Evolutionary conservation across 2,888 invertebrate genomes (phyloP).

Genomic region (Lasioglossum calceatum): DNA sequence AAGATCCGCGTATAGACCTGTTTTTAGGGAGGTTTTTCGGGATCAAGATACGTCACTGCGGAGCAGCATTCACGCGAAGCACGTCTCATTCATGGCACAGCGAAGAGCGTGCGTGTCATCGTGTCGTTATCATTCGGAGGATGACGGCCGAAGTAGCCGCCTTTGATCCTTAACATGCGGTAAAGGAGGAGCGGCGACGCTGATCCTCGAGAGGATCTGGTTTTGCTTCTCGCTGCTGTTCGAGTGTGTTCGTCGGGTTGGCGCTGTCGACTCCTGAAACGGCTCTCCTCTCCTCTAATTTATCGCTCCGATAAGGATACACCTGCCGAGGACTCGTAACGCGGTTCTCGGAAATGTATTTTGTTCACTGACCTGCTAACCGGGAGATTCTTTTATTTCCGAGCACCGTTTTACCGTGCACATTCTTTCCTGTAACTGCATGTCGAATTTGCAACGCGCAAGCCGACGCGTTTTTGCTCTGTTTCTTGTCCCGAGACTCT

Average conservation of each 20-base stretch:
- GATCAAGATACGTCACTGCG: not conserved
- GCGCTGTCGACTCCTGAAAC: slow-evolving; percentile 43
- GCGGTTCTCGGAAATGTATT: not conserved
- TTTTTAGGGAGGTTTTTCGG: not conserved
- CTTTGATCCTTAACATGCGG: slow-evolving; percentile 51
- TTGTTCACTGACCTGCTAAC: not conserved
- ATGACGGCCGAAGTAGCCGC: slow-evolving; percentile 35
- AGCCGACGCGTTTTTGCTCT: not conserved
- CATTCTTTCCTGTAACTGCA: not conserved
- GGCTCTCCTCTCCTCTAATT: slow-evolving; percentile 49
- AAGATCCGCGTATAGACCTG: not conserved
- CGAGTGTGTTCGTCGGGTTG: slow-evolving; percentile 21
- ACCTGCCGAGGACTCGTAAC: slow-evolving; percentile 34
- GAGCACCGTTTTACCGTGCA: not conserved
- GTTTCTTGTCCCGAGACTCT: not conserved
- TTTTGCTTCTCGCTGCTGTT: slow-evolving; percentile 19
- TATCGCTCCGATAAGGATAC: slow-evolving; percentile 53
- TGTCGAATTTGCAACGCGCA: not conserved
- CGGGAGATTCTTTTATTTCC: not conserved
- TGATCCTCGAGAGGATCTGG: slow-evolving; percentile 45
- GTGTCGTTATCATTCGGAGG: slow-evolving; percentile 49
- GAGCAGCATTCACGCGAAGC: not conserved
- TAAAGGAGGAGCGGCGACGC: slow-evolving; percentile 18
- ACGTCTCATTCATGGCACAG: not conserved
- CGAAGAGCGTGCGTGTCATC: slow-evolving; percentile 31